These are phyloP conservation scores for Brienomyrus brachyistius DNA, from an alignment of 2,113 vertebrate species.

Conservation along the genomic window DNA sequence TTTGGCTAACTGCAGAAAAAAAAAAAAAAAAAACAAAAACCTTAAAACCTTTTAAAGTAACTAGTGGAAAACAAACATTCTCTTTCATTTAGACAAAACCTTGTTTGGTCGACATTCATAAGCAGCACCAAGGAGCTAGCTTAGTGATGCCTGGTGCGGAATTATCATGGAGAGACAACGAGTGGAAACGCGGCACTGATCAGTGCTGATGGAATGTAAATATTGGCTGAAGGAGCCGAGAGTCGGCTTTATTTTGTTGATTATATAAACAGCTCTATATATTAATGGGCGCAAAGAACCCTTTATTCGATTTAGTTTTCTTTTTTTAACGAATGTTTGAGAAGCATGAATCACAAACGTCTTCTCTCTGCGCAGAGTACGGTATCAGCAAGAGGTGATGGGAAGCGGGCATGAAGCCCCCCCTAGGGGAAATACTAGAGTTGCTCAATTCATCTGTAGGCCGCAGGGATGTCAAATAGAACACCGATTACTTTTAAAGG, in stretches of 20 bases:
- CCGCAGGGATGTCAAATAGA: background rate
- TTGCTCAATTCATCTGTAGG: conserved; percentile 15
- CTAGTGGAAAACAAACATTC: background rate
- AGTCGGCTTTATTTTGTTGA: background rate
- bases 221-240: background rate
- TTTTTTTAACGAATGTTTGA: background rate
- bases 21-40: background rate
- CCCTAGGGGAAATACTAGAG: background rate
- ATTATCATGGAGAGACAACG: background rate
- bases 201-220: background rate
- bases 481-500: background rate
- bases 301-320: background rate
- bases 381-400: background rate
- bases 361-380: background rate
- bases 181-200: background rate
- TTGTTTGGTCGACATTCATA: background rate
- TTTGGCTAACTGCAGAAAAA: background rate
- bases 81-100: background rate
- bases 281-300: background rate
- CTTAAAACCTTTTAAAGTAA: background rate
- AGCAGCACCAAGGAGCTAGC: background rate
- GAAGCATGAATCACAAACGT: background rate
- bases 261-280: background rate
- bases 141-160: background rate
- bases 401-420: background rate